Conservation (phyloP, 2,797 vertebrate genomes). For the Thalassophryne amazonica region DNA sequence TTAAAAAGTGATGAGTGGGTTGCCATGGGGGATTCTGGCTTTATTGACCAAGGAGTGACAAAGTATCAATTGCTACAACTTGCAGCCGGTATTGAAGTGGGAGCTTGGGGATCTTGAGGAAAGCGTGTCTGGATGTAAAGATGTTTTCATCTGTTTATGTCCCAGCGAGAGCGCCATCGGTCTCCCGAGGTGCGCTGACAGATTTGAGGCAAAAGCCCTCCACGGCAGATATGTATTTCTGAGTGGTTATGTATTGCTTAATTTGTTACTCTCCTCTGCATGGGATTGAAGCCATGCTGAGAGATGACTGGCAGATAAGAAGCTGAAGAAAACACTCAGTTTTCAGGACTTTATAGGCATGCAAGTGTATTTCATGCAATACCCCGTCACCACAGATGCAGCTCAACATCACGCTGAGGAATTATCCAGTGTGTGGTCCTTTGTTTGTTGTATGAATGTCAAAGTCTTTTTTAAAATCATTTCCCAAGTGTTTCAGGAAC, state of each 20-base stretch:
- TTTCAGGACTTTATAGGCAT: constrained; percentile 22
- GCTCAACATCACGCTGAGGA: constrained; percentile 2
- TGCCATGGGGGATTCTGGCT: constrained; percentile 39
- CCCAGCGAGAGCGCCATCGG: constrained; percentile 17
- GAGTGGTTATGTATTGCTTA: constrained; percentile 47
- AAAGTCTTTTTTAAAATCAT: constrained; percentile 9
- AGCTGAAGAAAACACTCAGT: constrained; percentile 1
- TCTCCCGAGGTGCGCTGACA: constrained; percentile 27
- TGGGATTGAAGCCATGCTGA: constrained; percentile 37
- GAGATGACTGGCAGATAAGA: constrained; percentile 47
- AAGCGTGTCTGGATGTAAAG: constrained; percentile 16
- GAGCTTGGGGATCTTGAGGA: constrained; percentile 17
- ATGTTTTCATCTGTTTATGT: constrained; percentile 52
- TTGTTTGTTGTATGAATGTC: constrained; percentile 6
- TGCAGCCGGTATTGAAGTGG: constrained; percentile 1
- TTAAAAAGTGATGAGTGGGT: constrained; percentile 68
- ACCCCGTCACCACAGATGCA: constrained; percentile 1
- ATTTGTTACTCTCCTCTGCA: constrained; percentile 48
- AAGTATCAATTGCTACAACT: constrained; percentile 27
- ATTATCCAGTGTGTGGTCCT: background rate
- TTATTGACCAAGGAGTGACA: constrained; percentile 63
- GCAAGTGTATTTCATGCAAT: constrained; percentile 1
- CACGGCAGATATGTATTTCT: constrained; percentile 33
- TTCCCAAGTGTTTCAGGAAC: background rate
- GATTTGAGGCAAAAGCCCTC: constrained; percentile 32